Conservation (phyloP, 1,140 invertebrate species). For the Eriosoma lanigerum region DNA sequence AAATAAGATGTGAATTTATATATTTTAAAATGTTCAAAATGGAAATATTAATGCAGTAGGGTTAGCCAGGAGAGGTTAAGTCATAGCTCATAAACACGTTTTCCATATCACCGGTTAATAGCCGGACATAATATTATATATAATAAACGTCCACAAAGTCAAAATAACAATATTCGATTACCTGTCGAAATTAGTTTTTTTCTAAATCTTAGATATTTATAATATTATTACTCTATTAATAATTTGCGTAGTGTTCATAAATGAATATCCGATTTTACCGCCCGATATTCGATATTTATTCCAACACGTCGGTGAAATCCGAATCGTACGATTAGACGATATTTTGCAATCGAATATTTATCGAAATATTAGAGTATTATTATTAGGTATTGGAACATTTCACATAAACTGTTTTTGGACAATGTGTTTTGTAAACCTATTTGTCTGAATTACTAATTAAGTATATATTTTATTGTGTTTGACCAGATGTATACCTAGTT, state of each 20-base stretch:
- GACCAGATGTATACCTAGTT: background rate
- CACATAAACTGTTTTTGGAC: background rate
- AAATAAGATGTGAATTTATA: background rate
- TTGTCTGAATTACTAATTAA: background rate
- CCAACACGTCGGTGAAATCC: constrained; percentile 15
- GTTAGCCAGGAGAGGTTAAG: background rate
- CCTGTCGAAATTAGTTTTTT: background rate
- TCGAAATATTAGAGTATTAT: background rate
- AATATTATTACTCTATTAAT: too few species aligned
- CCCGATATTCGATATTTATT: background rate
- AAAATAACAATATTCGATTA: constrained; percentile 3
- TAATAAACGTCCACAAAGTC: background rate
- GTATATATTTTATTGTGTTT: background rate
- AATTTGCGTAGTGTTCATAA: background rate
- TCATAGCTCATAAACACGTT: too few species aligned
- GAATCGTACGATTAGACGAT: background rate
- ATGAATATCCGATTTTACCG: background rate
- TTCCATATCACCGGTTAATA: too few species aligned
- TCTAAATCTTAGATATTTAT: background rate
- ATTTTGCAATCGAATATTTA: constrained; percentile 17
- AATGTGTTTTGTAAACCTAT: background rate
- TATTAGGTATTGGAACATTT: background rate
- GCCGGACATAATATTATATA: too few species aligned
- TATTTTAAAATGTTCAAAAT: too few species aligned
- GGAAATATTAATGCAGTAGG: background rate